Percentiles rank a stretch among this genome's conserved stretches.
Conservation (phyloP, 2,797 vertebrate genomes). For the Esox masquinongy region DNA sequence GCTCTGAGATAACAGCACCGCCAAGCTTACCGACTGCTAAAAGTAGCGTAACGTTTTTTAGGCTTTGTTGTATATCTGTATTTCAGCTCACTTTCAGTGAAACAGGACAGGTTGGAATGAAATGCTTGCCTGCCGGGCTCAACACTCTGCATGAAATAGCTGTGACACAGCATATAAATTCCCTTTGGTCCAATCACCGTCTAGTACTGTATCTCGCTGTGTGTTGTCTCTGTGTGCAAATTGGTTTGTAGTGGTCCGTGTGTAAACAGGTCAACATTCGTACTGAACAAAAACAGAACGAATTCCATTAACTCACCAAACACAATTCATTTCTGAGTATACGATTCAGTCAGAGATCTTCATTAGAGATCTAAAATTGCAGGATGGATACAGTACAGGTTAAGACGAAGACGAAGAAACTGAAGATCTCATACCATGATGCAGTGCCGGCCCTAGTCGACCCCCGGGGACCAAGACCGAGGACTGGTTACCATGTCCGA, state of each 20-base stretch:
- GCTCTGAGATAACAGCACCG: conserved; percentile 48
- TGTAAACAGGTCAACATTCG: conserved; percentile 12
- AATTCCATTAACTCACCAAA: conserved; percentile 9
- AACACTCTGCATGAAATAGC: neutral
- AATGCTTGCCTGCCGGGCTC: neutral
- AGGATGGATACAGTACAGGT: too few species aligned
- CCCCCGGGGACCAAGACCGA: too few species aligned
- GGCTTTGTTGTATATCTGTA: conserved; percentile 53
- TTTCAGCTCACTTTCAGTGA: conserved; percentile 35
- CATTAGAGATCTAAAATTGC: too few species aligned
- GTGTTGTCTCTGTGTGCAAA: neutral
- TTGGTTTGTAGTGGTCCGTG: neutral
- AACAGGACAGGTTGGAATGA: conserved; percentile 32
- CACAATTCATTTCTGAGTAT: neutral
- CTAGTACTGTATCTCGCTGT: neutral
- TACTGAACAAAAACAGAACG: neutral
- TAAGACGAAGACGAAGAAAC: too few species aligned
- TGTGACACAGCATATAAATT: neutral
- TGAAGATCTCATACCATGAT: too few species aligned
- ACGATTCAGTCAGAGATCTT: too few species aligned
- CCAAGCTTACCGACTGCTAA: conserved; percentile 43
- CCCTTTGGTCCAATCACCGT: neutral
- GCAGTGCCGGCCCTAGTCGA: too few species aligned
- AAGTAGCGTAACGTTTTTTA: conserved; percentile 40
- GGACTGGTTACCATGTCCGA: too few species aligned